These are phyloP conservation scores for Sminthurinus aureus DNA, from an alignment of 2,888 invertebrate genomes.

Conservation along the genomic window DNA sequence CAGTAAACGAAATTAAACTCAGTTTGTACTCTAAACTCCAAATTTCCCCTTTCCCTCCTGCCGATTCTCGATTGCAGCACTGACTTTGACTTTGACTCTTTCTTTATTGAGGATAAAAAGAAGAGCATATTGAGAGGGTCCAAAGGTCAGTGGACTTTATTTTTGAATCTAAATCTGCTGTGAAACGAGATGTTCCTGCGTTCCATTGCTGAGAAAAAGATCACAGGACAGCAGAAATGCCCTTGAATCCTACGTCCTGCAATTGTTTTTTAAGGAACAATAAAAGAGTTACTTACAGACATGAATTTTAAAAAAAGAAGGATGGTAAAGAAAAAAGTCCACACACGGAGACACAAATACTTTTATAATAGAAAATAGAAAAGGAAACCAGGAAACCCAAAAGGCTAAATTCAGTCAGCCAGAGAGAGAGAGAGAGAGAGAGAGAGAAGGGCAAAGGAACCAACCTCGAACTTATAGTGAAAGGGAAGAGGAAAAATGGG, in stretches of 20 bases:
- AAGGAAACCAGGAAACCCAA: neutral
- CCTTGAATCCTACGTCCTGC: conserved; percentile 1
- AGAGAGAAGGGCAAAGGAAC: neutral
- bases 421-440: neutral
- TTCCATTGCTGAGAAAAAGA: neutral
- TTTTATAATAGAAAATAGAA: no score
- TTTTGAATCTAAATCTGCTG: neutral
- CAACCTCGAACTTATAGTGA: neutral
- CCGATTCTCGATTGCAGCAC: neutral
- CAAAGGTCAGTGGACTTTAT: conserved; percentile 30
- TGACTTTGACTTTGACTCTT: neutral
- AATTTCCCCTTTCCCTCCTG: conserved; percentile 20
- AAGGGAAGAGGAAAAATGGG: neutral
- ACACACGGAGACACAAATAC: neutral
- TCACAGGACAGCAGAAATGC: neutral
- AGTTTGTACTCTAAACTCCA: no score
- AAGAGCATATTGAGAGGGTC: conserved; percentile 1
- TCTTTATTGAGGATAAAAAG: neutral
- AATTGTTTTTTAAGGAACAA: neutral
- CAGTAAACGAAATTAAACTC: conserved; percentile 2
- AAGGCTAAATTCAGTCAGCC: neutral
- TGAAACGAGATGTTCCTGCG: neutral
- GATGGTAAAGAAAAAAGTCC: neutral
- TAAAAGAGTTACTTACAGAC: neutral
- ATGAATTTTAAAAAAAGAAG: neutral